A percentile compares a stretch with the other conserved stretches of the same genome.
Evolutionary conservation across 2,888 invertebrate genomes (phyloP).

Genomic region (Ophion ventricosus): DNA sequence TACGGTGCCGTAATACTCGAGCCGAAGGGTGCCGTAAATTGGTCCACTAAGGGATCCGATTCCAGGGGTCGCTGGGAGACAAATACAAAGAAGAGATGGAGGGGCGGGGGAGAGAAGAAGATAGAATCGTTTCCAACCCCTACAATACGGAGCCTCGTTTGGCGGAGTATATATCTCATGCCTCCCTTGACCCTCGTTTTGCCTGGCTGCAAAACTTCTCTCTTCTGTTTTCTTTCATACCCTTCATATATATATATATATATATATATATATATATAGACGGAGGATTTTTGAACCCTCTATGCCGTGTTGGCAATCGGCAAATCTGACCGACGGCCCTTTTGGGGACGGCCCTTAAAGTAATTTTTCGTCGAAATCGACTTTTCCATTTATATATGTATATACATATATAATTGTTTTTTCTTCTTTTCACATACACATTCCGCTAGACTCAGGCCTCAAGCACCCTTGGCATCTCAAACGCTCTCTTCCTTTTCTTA

Average conservation of each 20-base stretch:
- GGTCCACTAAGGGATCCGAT: conserved; percentile 72
- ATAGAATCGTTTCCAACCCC: conserved; percentile 52
- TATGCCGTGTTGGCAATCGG: not conserved
- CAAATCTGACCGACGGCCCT: not conserved
- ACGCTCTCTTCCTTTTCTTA: conserved; percentile 28
- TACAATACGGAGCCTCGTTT: conserved; percentile 33
- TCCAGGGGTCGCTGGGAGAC: conserved; percentile 4
- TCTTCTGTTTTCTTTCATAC: conserved; percentile 69
- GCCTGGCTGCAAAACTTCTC: conserved; percentile 41
- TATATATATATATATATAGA: not conserved
- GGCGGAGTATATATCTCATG: conserved; percentile 26
- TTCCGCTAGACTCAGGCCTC: conserved; percentile 52
- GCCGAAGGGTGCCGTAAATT: conserved; percentile 80
- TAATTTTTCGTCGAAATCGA: not conserved
- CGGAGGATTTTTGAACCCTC: not conserved
- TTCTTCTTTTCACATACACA: conserved; percentile 45
- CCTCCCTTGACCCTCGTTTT: conserved; percentile 46
- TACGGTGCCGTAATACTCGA: conserved; percentile 69
- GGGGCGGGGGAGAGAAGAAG: not conserved
- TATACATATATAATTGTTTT: conserved; percentile 45
- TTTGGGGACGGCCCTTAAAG: not conserved
- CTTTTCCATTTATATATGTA: not conserved
- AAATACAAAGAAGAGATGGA: not conserved
- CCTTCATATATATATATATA: conserved; percentile 45
- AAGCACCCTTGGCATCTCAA: conserved; percentile 64